Evolutionary conservation across 2,888 invertebrate genomes (phyloP).

Genomic region (Graphium colonna): DNA sequence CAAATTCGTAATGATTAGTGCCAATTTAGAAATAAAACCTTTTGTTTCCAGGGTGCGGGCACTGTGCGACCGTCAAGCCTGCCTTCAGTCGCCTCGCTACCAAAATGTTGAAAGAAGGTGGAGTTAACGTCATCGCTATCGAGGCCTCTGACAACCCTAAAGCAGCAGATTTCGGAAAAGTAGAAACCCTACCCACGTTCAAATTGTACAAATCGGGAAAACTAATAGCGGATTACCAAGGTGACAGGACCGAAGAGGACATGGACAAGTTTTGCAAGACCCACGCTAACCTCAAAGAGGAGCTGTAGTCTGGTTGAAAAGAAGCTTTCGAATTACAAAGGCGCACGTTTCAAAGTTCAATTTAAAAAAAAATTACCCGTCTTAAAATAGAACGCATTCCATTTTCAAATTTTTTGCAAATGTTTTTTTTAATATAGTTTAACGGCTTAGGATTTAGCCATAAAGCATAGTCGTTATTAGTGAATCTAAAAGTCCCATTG

Average conservation of each 20-base stretch:
- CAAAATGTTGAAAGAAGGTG: conserved; percentile 58
- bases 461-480: too few species aligned
- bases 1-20: too few species aligned
- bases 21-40: too few species aligned
- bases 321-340: too few species aligned
- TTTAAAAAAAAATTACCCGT: too few species aligned
- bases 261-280: conserved; percentile 72
- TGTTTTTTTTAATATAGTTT: too few species aligned
- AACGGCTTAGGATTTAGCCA: too few species aligned
- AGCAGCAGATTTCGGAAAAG: conserved; percentile 32
- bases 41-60: conserved; percentile 84
- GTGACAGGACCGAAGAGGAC: conserved; percentile 76
- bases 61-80: conserved; percentile 85
- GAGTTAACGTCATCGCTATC: conserved; percentile 76
- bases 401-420: not conserved
- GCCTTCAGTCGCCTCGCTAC: conserved; percentile 81
- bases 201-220: conserved; percentile 80
- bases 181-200: conserved; percentile 84
- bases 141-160: conserved; percentile 83
- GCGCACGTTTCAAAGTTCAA: too few species aligned
- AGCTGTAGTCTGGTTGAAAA: conserved; percentile 70
- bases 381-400: not conserved
- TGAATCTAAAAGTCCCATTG: too few species aligned
- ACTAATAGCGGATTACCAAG: conserved; percentile 76
- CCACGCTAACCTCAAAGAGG: conserved; percentile 55